Percentiles rank a stretch among this genome's conserved stretches.
Conservation (phyloP, 2,113 vertebrate genomes). For the Neogale vison region DNA sequence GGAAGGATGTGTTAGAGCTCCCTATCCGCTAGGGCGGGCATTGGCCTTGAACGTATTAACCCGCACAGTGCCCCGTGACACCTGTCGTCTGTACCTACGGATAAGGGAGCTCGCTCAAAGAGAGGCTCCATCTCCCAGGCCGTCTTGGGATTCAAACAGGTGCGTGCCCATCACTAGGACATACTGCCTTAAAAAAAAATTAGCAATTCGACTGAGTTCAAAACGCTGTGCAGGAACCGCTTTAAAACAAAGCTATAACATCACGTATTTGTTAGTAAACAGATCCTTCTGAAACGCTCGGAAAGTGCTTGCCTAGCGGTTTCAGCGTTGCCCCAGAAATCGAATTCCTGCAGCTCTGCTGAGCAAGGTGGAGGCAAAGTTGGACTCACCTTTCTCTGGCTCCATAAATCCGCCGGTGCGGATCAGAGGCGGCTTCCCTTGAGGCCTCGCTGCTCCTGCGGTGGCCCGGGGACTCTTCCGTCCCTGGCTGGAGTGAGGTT, state of each 20-base stretch:
- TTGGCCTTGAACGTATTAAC: not conserved
- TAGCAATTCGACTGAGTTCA: not conserved
- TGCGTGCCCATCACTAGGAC: accelerated
- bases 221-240: not conserved
- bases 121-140: not conserved
- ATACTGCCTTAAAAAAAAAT: not conserved
- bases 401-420: not conserved
- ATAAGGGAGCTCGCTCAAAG: not conserved
- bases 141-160: not conserved
- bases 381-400: not conserved
- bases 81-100: not conserved
- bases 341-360: not conserved
- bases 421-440: not conserved
- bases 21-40: not conserved
- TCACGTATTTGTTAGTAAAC: not conserved
- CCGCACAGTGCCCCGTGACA: not conserved
- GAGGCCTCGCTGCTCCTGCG: accelerated
- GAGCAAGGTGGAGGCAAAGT: not conserved
- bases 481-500: not conserved
- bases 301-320: not conserved
- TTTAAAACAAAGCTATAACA: not conserved
- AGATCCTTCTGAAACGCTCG: not conserved
- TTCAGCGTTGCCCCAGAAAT: not conserved
- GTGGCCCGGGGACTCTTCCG: accelerated
- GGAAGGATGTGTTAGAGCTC: not conserved